These are phyloP conservation scores for Barnardius zonarius DNA, from an alignment of 2,113 vertebrate species.

Conservation along the genomic window DNA sequence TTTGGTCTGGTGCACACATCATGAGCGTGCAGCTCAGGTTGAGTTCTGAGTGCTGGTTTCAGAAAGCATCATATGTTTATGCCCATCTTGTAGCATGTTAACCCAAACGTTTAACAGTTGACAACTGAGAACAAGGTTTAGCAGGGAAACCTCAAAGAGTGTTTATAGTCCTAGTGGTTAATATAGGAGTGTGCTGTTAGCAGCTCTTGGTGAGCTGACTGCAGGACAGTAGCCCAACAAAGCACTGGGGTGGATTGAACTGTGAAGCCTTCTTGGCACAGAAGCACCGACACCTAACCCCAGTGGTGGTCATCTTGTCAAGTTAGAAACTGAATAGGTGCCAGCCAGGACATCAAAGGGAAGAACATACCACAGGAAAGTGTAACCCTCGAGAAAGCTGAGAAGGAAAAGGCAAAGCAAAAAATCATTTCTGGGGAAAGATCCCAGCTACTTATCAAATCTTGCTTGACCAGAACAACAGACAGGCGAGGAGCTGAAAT, in stretches of 20 bases:
- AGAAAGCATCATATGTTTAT: background rate
- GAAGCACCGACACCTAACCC: background rate
- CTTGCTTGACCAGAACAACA: background rate
- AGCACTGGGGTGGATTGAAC: background rate
- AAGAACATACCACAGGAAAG: background rate
- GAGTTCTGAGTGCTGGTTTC: background rate
- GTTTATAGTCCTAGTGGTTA: background rate
- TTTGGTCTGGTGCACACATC: background rate
- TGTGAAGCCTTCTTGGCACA: background rate
- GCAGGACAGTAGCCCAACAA: background rate
- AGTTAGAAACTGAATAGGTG: background rate
- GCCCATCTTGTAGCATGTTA: background rate
- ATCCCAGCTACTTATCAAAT: background rate
- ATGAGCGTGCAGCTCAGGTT: accelerated
- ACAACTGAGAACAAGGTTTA: background rate
- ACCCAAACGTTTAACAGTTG: background rate
- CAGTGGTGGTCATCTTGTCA: background rate
- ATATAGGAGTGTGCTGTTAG: background rate
- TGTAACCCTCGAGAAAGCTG: background rate
- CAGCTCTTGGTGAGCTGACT: background rate
- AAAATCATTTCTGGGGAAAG: background rate
- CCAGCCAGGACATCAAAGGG: background rate
- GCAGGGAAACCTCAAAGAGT: background rate
- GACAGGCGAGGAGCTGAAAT: background rate
- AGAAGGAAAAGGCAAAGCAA: background rate